Evolutionary conservation across 2,113 vertebrate species (phyloP).

Genomic region (Pyxicephalus adspersus): DNA sequence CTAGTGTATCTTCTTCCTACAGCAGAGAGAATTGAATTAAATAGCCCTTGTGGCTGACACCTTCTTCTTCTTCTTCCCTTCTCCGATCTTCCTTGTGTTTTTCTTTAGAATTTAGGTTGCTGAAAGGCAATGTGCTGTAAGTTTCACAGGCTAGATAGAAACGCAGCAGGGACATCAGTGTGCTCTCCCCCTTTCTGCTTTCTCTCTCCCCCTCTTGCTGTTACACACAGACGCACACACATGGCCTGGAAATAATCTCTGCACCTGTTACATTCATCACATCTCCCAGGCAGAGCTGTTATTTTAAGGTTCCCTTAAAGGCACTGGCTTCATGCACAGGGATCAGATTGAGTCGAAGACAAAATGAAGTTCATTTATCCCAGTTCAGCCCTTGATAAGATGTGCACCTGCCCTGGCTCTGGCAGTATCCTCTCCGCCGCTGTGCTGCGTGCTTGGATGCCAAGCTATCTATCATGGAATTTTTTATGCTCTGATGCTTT

Average conservation of each 20-base stretch:
- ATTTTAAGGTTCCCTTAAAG: conserved; percentile 58
- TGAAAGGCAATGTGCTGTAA: conserved; percentile 50
- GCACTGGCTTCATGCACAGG: conserved; percentile 48
- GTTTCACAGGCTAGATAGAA: conserved; percentile 49
- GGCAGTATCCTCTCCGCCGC: conserved; percentile 5
- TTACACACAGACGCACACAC: conserved; percentile 51
- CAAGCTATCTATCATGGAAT: conserved; percentile 5
- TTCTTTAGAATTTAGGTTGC: conserved; percentile 20
- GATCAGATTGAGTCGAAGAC: conserved; percentile 31
- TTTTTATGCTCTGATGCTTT: conserved; percentile 19
- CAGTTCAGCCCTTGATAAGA: conserved; percentile 32
- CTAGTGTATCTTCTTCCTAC: background rate
- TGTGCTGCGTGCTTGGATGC: conserved; percentile 2
- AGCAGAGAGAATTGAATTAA: conserved; percentile 1
- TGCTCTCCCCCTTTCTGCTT: conserved; percentile 42
- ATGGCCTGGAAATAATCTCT: conserved; percentile 51
- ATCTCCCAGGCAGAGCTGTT: conserved; percentile 56
- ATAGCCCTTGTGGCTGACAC: conserved; percentile 45
- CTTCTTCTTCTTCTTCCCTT: conserved; percentile 33
- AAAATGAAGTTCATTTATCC: conserved; percentile 48
- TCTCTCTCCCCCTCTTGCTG: conserved; percentile 45
- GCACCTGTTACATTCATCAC: conserved; percentile 60
- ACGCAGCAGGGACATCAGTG: conserved; percentile 55
- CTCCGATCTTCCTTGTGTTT: conserved; percentile 25
- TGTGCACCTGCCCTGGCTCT: conserved; percentile 20